Conservation (phyloP, 2,797 vertebrate genomes). For the Pelodytes ibericus region DNA sequence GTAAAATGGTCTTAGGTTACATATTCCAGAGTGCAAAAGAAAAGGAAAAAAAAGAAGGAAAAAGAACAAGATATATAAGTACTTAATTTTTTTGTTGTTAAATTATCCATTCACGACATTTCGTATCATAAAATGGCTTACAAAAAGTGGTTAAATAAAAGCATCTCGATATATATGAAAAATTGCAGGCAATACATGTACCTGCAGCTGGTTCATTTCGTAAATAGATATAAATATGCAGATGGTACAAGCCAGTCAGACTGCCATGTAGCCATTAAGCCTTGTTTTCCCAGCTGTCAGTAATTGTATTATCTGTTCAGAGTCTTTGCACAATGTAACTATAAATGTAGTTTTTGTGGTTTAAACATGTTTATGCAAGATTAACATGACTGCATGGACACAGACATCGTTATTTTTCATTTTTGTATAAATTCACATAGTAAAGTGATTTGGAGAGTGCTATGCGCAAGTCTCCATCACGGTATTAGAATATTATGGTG, state of each 20-base stretch:
- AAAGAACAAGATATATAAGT: too few species aligned
- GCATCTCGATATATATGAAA: slow-evolving; percentile 45
- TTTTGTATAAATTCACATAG: too few species aligned
- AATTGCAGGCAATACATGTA: slow-evolving; percentile 44
- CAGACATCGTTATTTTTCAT: neutral
- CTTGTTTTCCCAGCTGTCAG: slow-evolving; percentile 55
- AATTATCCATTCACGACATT: neutral
- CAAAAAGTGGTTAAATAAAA: neutral
- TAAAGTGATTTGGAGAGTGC: too few species aligned
- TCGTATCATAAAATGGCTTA: neutral
- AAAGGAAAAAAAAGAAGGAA: too few species aligned
- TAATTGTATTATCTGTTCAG: slow-evolving; percentile 44
- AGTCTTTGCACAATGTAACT: slow-evolving; percentile 18
- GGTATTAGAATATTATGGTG: too few species aligned
- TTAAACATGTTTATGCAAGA: slow-evolving; percentile 14
- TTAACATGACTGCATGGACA: neutral
- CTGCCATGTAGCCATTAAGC: slow-evolving; percentile 55
- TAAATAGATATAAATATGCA: slow-evolving; percentile 59
- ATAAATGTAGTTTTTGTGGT: slow-evolving; percentile 11
- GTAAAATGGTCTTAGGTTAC: too few species aligned
- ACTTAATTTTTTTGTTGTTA: neutral
- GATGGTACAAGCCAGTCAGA: slow-evolving; percentile 50
- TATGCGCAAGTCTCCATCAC: too few species aligned
- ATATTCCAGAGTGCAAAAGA: too few species aligned
- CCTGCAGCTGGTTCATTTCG: slow-evolving; percentile 45